These are phyloP conservation scores for Cyclopterus lumpus DNA, from an alignment of 2,797 vertebrate species.

Conservation along the genomic window DNA sequence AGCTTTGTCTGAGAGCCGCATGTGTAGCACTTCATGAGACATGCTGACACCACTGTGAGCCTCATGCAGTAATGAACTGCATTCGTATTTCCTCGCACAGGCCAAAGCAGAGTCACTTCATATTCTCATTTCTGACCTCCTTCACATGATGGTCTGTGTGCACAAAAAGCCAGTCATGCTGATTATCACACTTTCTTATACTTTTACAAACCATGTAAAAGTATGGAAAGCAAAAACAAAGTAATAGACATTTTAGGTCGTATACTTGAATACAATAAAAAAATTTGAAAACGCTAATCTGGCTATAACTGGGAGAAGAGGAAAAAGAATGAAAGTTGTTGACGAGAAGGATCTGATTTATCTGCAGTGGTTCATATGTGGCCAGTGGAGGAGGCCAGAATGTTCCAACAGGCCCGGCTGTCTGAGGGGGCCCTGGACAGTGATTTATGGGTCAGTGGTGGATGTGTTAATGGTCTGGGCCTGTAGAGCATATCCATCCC, in stretches of 20 bases:
- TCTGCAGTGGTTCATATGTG: slow-evolving; percentile 68
- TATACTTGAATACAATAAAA: slow-evolving; percentile 9
- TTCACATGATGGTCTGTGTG: background rate
- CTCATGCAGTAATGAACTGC: slow-evolving; percentile 49
- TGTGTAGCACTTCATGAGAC: slow-evolving; percentile 57
- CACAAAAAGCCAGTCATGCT: no score
- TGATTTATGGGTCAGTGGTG: slow-evolving; percentile 82
- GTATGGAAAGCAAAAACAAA: slow-evolving; percentile 10
- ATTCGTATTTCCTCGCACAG: slow-evolving; percentile 35
- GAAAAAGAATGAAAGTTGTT: slow-evolving; percentile 58
- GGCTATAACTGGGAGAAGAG: slow-evolving; percentile 38
- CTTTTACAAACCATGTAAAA: slow-evolving; percentile 14
- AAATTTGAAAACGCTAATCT: slow-evolving; percentile 38
- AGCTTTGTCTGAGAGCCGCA: slow-evolving; percentile 25
- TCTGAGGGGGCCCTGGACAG: slow-evolving; percentile 76
- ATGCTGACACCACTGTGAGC: slow-evolving; percentile 56
- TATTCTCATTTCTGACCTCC: slow-evolving; percentile 22
- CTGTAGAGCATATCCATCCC: slow-evolving; percentile 75
- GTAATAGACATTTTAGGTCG: slow-evolving; percentile 5
- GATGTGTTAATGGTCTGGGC: slow-evolving; percentile 82
- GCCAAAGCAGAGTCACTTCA: slow-evolving; percentile 21
- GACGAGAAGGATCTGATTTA: slow-evolving; percentile 69
- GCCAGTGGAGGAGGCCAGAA: slow-evolving; percentile 65
- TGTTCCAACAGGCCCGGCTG: slow-evolving; percentile 70
- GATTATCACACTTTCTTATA: slow-evolving; percentile 2